These are phyloP conservation scores for Otus scops DNA, from an alignment of 2,797 vertebrate species.

Conservation along the genomic window DNA sequence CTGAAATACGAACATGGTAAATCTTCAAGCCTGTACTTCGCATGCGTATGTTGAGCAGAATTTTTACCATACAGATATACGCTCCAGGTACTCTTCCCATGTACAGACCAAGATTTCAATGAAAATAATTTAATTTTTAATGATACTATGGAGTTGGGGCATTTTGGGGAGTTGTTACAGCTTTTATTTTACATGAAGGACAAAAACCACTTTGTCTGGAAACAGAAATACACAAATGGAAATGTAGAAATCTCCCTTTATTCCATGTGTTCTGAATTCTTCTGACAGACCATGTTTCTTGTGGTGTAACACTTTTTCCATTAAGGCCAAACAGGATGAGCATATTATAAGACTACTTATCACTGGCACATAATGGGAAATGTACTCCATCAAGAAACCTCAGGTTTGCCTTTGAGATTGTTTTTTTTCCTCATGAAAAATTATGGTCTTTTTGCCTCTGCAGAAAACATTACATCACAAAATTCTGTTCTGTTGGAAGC, in stretches of 20 bases:
- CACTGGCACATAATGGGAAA: background rate
- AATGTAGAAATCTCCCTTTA: background rate
- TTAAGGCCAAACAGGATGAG: background rate
- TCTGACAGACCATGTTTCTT: rapidly evolving
- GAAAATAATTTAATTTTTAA: background rate
- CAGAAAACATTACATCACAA: background rate
- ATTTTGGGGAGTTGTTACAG: rapidly evolving
- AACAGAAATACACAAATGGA: background rate
- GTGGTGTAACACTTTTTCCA: background rate
- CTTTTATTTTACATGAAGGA: background rate
- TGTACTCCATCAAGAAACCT: background rate
- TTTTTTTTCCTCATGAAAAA: background rate
- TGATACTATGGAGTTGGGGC: background rate
- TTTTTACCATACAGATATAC: background rate
- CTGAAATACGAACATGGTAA: background rate
- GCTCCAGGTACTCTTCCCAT: background rate
- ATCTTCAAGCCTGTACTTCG: background rate
- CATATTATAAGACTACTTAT: background rate
- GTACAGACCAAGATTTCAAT: background rate
- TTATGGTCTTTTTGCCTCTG: background rate
- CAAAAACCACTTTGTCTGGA: background rate
- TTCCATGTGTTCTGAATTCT: rapidly evolving
- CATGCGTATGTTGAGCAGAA: background rate
- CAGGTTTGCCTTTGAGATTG: background rate
- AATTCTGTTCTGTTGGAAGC: background rate